phyloP scores from a whole-genome alignment of 2,888 invertebrate species.

The Escarpia spicata region DNA sequence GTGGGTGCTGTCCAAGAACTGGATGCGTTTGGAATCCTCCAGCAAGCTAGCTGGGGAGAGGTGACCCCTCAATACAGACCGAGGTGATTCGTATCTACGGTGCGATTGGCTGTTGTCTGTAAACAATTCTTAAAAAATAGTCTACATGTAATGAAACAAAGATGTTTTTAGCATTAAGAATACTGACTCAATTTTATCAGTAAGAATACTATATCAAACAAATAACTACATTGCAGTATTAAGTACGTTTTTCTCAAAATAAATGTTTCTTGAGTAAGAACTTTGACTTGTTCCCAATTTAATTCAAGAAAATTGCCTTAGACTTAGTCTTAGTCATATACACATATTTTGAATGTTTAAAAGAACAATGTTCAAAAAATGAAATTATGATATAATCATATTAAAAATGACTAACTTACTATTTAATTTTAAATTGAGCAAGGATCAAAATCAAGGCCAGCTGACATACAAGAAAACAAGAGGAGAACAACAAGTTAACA shows the following conservation, averaged over 20 bases:
- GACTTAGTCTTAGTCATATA: no score
- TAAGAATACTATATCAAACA: no score
- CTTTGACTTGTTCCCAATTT: no score
- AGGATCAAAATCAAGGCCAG: no score
- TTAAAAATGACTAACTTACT: background rate
- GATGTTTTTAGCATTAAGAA: no score
- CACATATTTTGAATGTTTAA: no score
- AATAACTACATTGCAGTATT: no score
- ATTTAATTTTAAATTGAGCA: background rate
- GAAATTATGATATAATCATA: background rate
- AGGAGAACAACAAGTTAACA: background rate
- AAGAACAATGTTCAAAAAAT: background rate
- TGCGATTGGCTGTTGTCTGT: background rate
- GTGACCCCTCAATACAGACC: background rate
- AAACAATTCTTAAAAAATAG: background rate
- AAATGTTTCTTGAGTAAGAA: no score
- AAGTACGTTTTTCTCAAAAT: no score
- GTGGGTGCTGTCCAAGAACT: background rate
- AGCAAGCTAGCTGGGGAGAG: slow-evolving; percentile 2
- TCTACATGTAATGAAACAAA: background rate
- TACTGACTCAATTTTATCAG: no score
- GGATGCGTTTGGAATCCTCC: background rate
- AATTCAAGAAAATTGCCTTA: no score
- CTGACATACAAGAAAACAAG: no score
- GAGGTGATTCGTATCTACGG: background rate